Conservation (phyloP, 2,888 invertebrate genomes). For the Petrolisthes cinctipes region DNA sequence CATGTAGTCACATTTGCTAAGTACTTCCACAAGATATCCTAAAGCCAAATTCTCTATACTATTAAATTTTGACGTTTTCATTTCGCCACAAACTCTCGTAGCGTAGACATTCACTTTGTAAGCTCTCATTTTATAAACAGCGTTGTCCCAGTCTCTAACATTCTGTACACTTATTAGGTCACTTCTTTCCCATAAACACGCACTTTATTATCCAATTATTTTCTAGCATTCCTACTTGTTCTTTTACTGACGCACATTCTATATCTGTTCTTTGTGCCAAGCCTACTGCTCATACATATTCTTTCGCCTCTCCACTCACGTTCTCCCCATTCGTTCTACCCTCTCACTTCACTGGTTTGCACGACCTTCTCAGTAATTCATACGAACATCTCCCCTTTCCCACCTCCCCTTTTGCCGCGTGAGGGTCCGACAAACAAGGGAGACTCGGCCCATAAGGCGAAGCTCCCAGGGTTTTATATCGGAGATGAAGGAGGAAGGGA, state of each 20-base stretch:
- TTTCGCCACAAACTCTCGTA: too few species aligned
- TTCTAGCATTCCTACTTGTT: background rate
- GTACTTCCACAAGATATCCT: too few species aligned
- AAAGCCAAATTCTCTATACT: too few species aligned
- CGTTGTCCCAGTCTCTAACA: background rate
- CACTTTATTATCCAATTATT: background rate
- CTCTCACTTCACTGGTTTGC: background rate
- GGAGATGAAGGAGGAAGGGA: background rate
- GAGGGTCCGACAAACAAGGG: constrained; percentile 16
- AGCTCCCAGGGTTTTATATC: constrained; percentile 12
- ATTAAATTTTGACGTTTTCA: too few species aligned
- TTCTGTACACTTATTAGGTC: background rate
- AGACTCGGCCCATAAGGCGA: constrained; percentile 16
- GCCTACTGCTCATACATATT: background rate
- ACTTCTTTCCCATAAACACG: background rate
- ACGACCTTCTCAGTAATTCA: background rate
- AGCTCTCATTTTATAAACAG: background rate
- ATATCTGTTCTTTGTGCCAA: too few species aligned
- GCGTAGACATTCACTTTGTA: background rate
- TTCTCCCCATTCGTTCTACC: background rate
- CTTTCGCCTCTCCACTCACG: background rate
- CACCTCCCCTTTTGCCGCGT: background rate
- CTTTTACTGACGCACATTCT: background rate
- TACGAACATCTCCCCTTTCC: background rate
- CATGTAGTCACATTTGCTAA: too few species aligned